phyloP scores from a whole-genome alignment of 2,113 vertebrate species.

The Crotalus tigris region DNA sequence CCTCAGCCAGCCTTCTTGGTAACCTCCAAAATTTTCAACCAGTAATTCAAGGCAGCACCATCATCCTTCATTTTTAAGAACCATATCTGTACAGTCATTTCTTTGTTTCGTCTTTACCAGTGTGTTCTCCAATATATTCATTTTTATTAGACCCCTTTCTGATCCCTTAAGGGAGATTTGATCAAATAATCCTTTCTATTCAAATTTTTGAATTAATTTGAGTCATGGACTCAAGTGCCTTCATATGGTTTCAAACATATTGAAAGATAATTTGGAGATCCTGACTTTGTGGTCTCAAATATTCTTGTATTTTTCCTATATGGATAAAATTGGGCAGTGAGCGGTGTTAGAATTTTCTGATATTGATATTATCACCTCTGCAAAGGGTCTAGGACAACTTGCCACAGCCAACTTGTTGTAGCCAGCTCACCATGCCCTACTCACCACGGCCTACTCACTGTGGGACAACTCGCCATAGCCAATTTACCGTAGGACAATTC shows the following conservation, averaged over 20 bases:
- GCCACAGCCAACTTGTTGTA: not conserved
- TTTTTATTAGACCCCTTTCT: not conserved
- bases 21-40: not conserved
- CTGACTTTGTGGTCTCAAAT: not conserved
- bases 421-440: not conserved
- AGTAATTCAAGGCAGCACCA: not conserved
- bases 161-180: not conserved
- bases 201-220: not conserved
- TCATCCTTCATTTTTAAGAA: not conserved
- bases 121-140: not conserved
- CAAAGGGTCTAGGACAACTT: not conserved
- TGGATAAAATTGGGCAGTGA: not conserved
- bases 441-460: not conserved
- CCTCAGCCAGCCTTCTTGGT: not conserved
- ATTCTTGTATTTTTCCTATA: not conserved
- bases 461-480: not conserved
- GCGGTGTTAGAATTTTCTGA: not conserved
- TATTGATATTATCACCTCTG: not conserved
- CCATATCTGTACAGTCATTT: not conserved
- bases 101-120: not conserved
- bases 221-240: not conserved
- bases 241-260: not conserved
- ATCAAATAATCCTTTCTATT: not conserved
- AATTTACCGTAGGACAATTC: not conserved
- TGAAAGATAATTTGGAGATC: not conserved